These are phyloP conservation scores for Eurypyga helias DNA, from an alignment of 2,113 vertebrate genomes.

Conservation along the genomic window DNA sequence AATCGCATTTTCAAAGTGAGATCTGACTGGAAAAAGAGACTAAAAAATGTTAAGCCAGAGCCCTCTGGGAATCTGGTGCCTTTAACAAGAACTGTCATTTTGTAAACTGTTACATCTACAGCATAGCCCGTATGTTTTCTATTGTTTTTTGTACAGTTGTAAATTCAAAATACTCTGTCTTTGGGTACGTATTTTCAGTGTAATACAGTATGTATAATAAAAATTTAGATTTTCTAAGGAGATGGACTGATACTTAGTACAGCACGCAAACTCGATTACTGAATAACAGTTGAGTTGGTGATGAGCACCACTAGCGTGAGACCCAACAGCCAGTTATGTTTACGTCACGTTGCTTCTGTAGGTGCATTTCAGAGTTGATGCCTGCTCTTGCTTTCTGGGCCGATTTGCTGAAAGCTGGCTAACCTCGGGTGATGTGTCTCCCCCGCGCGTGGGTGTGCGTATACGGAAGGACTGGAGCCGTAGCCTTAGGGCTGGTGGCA, in stretches of 20 bases:
- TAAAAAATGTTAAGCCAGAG: slow-evolving; percentile 51
- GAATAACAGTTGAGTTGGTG: neutral
- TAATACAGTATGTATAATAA: slow-evolving; percentile 76
- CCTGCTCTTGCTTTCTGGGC: neutral
- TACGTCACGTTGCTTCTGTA: neutral
- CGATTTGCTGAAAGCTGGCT: neutral
- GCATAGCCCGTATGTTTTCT: slow-evolving; percentile 64
- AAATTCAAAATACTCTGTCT: slow-evolving; percentile 66
- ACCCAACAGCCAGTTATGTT: neutral
- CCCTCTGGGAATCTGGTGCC: slow-evolving; percentile 68
- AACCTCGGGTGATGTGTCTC: neutral
- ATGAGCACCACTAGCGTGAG: neutral
- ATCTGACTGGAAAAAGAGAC: slow-evolving; percentile 29
- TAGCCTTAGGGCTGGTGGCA: neutral
- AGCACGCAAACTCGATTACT: too few species aligned
- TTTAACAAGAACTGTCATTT: slow-evolving; percentile 67
- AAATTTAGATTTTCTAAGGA: slow-evolving; percentile 79
- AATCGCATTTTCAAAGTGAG: neutral
- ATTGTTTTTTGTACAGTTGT: slow-evolving; percentile 71
- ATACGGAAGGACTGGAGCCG: fast-evolving
- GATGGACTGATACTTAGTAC: neutral
- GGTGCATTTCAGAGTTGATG: neutral
- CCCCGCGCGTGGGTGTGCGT: fast-evolving
- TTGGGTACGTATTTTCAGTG: slow-evolving; percentile 72
- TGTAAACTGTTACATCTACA: slow-evolving; percentile 62